Percentiles rank a stretch among this genome's conserved stretches.
Conservation (phyloP, 2,797 vertebrate species). For the Champsocephalus gunnari region DNA sequence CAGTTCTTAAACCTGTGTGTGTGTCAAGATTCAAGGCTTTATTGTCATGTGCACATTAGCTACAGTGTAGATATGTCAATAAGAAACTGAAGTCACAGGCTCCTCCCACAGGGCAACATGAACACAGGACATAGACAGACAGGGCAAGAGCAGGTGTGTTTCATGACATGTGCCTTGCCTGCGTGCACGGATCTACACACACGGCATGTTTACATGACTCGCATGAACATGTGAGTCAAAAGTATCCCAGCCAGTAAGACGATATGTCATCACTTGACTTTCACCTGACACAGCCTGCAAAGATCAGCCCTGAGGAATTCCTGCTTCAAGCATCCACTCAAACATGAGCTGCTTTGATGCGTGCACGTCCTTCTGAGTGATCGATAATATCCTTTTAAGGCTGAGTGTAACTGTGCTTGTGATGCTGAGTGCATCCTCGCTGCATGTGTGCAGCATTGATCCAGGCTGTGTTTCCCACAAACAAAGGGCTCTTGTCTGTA, state of each 20-base stretch:
- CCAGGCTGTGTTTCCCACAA: conserved; percentile 56
- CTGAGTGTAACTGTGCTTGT: conserved; percentile 34
- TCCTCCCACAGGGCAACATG: no score
- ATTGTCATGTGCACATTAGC: no score
- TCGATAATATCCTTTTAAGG: conserved; percentile 36
- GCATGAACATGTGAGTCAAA: conserved; percentile 3
- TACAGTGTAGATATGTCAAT: no score
- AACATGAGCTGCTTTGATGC: conserved; percentile 3
- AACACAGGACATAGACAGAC: no score
- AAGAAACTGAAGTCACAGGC: no score
- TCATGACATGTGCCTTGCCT: not conserved
- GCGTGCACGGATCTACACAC: not conserved
- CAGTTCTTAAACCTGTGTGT: not conserved
- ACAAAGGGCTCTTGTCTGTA: conserved; percentile 75
- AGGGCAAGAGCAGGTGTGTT: not conserved
- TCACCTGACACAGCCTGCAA: conserved; percentile 17
- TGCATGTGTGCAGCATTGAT: conserved; percentile 57
- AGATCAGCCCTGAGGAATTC: conserved; percentile 15
- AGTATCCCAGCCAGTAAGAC: not conserved
- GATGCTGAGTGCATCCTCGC: conserved; percentile 30
- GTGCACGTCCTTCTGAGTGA: conserved; percentile 13
- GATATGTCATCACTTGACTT: not conserved
- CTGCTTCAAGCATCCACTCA: conserved; percentile 12
- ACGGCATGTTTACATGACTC: conserved; percentile 4
- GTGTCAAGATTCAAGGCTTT: not conserved